These are phyloP conservation scores for Tryphoninae sp. DNA, from an alignment of 2,888 invertebrate species.

Conservation along the genomic window DNA sequence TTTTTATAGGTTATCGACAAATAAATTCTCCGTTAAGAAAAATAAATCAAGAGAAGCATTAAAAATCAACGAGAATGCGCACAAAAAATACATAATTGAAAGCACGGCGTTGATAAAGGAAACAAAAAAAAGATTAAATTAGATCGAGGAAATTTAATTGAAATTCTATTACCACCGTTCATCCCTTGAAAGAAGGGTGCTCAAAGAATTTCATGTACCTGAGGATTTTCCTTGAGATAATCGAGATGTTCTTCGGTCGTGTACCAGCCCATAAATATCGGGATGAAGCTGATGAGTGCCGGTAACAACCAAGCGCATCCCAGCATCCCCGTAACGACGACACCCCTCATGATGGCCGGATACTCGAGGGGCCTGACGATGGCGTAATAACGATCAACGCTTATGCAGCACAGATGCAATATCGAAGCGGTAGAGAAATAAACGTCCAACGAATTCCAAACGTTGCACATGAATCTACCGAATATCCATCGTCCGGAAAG, in stretches of 20 bases:
- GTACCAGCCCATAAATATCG: conserved; percentile 86
- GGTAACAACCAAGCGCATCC: conserved; percentile 84
- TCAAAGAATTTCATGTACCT: conserved; percentile 75
- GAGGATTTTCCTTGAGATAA: conserved; percentile 85
- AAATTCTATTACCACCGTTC: neutral
- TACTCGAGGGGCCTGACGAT: conserved; percentile 96
- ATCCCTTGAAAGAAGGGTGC: neutral
- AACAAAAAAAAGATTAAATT: too few relatives aligned
- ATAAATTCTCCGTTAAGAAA: neutral
- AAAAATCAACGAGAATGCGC: too few relatives aligned
- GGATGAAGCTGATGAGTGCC: conserved; percentile 85
- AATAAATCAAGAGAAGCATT: neutral
- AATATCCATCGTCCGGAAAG: conserved; percentile 93
- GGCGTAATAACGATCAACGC: conserved; percentile 95
- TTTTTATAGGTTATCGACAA: neutral
- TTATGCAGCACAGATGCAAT: conserved; percentile 96
- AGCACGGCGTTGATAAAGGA: too few relatives aligned
- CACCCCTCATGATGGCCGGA: conserved; percentile 94
- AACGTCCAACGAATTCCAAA: conserved; percentile 97
- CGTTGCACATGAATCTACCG: conserved; percentile 94
- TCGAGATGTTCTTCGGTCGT: conserved; percentile 85
- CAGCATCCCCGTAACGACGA: conserved; percentile 84
- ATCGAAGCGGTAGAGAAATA: conserved; percentile 96
- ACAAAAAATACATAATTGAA: too few relatives aligned
- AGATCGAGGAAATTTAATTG: neutral